Percentiles rank a stretch among this genome's conserved stretches.
These are phyloP conservation scores for Chrysina gloriosa DNA, from an alignment of 2,888 invertebrate species.

Conservation along the genomic window DNA sequence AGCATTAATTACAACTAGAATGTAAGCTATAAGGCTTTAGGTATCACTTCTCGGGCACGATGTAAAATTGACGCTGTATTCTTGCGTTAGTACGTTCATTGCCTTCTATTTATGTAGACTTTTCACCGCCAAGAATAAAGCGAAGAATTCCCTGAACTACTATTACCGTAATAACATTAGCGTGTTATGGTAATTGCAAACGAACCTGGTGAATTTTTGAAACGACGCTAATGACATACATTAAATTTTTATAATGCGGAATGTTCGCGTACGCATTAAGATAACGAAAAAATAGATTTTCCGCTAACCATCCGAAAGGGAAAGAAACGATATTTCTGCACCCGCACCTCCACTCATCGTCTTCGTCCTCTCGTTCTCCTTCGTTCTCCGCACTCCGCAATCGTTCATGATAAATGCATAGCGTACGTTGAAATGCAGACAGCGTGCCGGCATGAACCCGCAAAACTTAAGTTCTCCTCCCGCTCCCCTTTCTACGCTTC, in stretches of 20 bases:
- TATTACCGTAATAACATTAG: background rate
- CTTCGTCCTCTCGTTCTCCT: background rate
- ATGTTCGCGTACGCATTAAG: background rate
- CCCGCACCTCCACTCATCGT: background rate
- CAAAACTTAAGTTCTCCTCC: slow-evolving; percentile 20
- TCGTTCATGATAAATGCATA: slow-evolving; percentile 40
- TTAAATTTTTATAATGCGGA: no score
- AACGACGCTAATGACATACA: no score
- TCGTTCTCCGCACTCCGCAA: background rate
- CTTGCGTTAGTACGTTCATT: no score
- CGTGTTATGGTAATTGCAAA: background rate
- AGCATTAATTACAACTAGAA: no score
- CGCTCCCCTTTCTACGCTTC: background rate
- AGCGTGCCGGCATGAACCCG: slow-evolving; percentile 45
- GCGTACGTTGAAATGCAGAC: slow-evolving; percentile 49
- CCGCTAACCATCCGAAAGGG: background rate
- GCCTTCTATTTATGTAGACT: no score
- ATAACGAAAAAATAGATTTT: background rate
- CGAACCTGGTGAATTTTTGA: background rate
- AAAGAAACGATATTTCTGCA: background rate
- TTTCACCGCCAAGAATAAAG: no score
- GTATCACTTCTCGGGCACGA: no score
- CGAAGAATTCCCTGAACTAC: no score
- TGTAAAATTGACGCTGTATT: no score
- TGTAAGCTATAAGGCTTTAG: no score